These are phyloP conservation scores for Urechis unicinctus DNA, from an alignment of 2,888 invertebrate genomes.

Conservation along the genomic window DNA sequence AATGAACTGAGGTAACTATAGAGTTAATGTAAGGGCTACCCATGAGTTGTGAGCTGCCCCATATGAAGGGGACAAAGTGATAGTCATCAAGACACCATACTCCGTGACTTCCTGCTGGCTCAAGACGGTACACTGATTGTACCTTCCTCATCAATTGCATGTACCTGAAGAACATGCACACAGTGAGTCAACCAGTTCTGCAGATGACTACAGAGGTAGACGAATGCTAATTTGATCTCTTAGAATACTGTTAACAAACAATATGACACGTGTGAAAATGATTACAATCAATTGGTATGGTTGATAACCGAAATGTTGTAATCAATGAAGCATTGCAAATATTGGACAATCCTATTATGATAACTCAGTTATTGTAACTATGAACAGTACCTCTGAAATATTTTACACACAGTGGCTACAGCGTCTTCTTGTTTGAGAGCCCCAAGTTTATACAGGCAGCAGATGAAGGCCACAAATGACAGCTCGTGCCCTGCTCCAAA, in stretches of 20 bases:
- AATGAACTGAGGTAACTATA: too few relatives aligned
- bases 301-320: too few relatives aligned
- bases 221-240: neutral
- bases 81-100: constrained; percentile 99
- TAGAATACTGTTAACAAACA: too few relatives aligned
- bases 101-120: constrained; percentile 98
- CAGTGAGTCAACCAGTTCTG: neutral
- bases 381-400: constrained; percentile 64
- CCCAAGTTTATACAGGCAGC: constrained; percentile 85
- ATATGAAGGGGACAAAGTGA: constrained; percentile 97
- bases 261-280: too few relatives aligned
- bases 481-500: constrained; percentile 79
- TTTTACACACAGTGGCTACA: constrained; percentile 67
- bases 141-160: constrained; percentile 74
- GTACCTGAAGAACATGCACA: constrained; percentile 60
- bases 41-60: constrained; percentile 95
- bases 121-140: constrained; percentile 90
- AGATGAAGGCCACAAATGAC: constrained; percentile 89
- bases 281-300: too few relatives aligned
- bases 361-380: too few relatives aligned
- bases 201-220: neutral
- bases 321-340: too few relatives aligned
- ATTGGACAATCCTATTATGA: too few relatives aligned
- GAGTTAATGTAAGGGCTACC: too few relatives aligned
- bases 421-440: constrained; percentile 70